Percentiles rank a stretch among this genome's conserved stretches.
Evolutionary conservation across 53 echinoderm and acorn worm genomes (phyloP).

Genomic region (Luidia sarsii): DNA sequence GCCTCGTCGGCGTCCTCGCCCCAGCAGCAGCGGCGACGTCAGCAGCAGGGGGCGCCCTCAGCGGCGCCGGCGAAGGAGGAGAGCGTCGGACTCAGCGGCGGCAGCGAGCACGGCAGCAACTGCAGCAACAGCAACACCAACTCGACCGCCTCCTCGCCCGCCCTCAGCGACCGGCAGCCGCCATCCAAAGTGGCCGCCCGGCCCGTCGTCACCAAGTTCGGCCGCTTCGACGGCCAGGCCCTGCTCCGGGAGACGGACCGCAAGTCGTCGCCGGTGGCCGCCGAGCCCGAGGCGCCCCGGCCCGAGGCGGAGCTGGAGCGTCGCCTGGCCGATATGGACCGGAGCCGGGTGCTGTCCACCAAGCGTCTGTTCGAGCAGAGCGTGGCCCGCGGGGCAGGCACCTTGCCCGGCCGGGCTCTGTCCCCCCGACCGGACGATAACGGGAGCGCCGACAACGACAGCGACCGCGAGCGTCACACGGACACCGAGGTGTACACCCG

Average conservation of each 20-base stretch:
- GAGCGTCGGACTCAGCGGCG: background rate
- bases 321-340: conserved; percentile 79
- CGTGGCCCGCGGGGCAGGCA: conserved; percentile 54
- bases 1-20: conserved; percentile 57
- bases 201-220: conserved; percentile 68
- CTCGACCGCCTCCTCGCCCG: conserved; percentile 57
- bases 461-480: conserved; percentile 77
- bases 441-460: conserved; percentile 74
- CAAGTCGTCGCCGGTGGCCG: conserved; percentile 61
- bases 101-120: conserved; percentile 55
- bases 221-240: conserved; percentile 82
- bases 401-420: conserved; percentile 47
- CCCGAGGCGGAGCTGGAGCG: conserved; percentile 53
- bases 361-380: conserved; percentile 81
- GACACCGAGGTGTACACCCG: conserved; percentile 68
- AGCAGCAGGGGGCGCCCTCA: conserved; percentile 35
- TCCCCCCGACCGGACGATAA: conserved; percentile 64
- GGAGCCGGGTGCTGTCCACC: conserved; percentile 73
- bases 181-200: conserved; percentile 30
- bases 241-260: conserved; percentile 87
- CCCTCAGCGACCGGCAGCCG: conserved; percentile 30
- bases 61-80: conserved; percentile 5
- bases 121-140: conserved; percentile 66
- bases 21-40: conserved; percentile 29
- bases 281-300: conserved; percentile 51